Evolutionary conservation across 2,797 vertebrate species (phyloP), one percentile per base, ranked within the genome.

Genomic region (Chelon labrosus): DNA sequence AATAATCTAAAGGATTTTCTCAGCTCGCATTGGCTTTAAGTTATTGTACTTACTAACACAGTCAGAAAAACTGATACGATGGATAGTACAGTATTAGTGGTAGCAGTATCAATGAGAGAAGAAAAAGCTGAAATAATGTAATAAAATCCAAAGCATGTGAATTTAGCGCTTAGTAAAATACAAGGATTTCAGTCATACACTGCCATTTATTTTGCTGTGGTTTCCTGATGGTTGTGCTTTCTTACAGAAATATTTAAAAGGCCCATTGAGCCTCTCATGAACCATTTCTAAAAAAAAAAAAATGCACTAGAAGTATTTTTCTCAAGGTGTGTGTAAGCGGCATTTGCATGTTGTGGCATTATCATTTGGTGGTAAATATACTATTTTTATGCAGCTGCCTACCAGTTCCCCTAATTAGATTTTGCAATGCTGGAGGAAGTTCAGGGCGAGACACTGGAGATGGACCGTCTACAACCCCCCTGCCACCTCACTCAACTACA

Each of bases 321-420:
- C 55, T 53, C 19, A 38, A 73, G n/a, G 13, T 3, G 10, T 46
- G 35, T 38, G 57, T 65, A 78, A 75, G 50, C 14, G n/a, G 17
- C 59, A 84, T 91, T 91, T 86, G 75, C 80, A 90, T 86, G 75
- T 70, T 83, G 76, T 82, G 79, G 70, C 79, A 88, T 90, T 90
- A 79, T 69, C 20, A 69, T 76, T 70, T 47, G 39, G 53, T 66
- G 76, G 80, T 86, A 81, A 77, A 84, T 81, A 80, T 61, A 70
- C 58, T 77, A 75, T 85, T 85, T 82, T 22, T 87, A 69, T 68
- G 58, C 79, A 44, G 51, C 83, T 71, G 63, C 67, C 69, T 46
- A 67, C 42, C 27, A 39, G 83, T 70, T 50, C 14, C 20, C 17
- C 62, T 38, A 56, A 82, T 77, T 80, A 81, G 70, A 86, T 89